Conservation (phyloP, 2,113 vertebrate genomes). For the Martes martes region DNA sequence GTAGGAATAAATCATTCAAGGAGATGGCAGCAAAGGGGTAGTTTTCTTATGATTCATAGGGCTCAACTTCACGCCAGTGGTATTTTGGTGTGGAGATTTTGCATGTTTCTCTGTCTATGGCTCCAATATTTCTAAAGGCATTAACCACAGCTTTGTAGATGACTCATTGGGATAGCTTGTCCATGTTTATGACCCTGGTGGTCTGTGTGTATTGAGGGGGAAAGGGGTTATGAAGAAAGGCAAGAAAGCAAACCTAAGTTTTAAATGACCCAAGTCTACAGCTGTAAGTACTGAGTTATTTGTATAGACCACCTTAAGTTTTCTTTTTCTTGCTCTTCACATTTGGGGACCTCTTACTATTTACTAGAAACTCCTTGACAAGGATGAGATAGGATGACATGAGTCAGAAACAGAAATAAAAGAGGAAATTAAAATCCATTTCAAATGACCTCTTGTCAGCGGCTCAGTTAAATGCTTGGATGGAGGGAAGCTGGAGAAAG, state of each 20-base stretch:
- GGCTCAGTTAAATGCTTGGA: not conserved
- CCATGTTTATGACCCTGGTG: not conserved
- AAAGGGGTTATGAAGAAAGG: not conserved
- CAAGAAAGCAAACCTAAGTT: not conserved
- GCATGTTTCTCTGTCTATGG: not conserved
- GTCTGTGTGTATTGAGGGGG: not conserved
- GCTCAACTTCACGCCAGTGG: conserved; percentile 28
- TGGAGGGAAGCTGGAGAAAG: not conserved
- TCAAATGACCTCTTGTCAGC: not conserved
- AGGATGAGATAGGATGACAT: not conserved
- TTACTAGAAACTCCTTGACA: conserved; percentile 25
- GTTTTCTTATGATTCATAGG: conserved; percentile 51
- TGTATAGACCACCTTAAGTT: not conserved
- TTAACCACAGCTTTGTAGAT: conserved; percentile 31
- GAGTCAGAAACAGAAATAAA: conserved; percentile 32
- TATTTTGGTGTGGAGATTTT: conserved; percentile 52
- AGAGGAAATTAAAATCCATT: conserved; percentile 38
- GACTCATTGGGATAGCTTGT: conserved; percentile 38
- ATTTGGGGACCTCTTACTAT: not conserved
- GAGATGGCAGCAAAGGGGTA: conserved; percentile 35
- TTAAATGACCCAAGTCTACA: not conserved
- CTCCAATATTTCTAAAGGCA: conserved; percentile 42
- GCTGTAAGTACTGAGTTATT: not conserved
- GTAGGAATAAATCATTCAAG: conserved; percentile 31
- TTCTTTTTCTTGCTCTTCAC: not conserved